These are phyloP conservation scores for Cydia fagiglandana DNA, from an alignment of 1,140 invertebrate genomes.

Conservation along the genomic window DNA sequence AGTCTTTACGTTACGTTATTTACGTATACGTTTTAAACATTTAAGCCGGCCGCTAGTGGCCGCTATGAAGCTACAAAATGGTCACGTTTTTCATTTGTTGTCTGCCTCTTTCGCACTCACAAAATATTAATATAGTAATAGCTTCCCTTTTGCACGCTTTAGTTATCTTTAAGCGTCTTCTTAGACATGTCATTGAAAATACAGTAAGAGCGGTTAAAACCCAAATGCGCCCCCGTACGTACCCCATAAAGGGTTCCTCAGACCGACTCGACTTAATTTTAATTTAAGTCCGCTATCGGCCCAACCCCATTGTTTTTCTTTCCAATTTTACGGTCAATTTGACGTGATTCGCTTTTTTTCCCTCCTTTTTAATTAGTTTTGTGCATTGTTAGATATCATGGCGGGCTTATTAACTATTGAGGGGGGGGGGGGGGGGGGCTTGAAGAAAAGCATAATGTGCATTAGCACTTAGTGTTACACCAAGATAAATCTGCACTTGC, in stretches of 20 bases:
- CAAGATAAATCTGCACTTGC: too few species aligned
- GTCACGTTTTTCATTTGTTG: too few species aligned
- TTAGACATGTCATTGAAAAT: too few species aligned
- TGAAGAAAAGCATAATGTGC: not conserved
- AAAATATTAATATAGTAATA: too few species aligned
- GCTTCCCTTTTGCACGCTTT: too few species aligned
- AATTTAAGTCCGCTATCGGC: constrained; percentile 76
- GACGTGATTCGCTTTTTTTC: constrained; percentile 72
- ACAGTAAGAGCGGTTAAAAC: not conserved
- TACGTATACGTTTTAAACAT: too few species aligned
- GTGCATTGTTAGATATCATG: constrained; percentile 40
- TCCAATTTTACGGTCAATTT: constrained; percentile 77
- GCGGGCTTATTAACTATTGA: not conserved
- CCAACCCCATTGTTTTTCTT: constrained; percentile 74
- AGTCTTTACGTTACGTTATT: too few species aligned
- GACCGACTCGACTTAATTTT: constrained; percentile 75
- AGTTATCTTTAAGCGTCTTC: too few species aligned
- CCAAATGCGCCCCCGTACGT: constrained; percentile 47
- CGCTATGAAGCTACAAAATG: too few species aligned
- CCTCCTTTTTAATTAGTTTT: constrained; percentile 76
- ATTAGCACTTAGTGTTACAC: not conserved
- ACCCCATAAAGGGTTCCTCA: constrained; percentile 69
- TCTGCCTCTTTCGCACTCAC: too few species aligned
- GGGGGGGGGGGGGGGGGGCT: not conserved
- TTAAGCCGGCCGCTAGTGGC: too few species aligned